Conservation (phyloP, 2,888 invertebrate species). For the Mallateleia sp. region DNA sequence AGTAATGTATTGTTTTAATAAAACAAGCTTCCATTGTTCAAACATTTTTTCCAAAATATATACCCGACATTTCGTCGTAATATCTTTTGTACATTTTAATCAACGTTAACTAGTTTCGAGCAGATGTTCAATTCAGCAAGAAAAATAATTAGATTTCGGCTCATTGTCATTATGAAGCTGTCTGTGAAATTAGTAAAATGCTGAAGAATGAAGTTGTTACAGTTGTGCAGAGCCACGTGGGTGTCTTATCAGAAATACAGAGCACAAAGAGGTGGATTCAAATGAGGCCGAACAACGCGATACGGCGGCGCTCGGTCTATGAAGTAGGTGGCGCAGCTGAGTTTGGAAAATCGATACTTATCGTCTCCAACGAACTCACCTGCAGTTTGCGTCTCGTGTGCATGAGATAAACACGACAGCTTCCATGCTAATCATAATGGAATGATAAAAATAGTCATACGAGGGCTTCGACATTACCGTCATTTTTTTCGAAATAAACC, state of each 20-base stretch:
- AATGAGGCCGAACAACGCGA: conserved; percentile 74
- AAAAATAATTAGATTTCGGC: conserved; percentile 16
- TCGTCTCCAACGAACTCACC: conserved; percentile 86
- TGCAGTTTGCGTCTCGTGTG: conserved; percentile 89
- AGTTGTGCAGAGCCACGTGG: conserved; percentile 53
- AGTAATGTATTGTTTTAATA: too few relatives aligned
- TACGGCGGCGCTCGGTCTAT: conserved; percentile 74
- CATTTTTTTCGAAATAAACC: conserved; percentile 44
- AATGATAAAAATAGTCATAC: conserved; percentile 82
- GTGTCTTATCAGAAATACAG: conserved; percentile 62
- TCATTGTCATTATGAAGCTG: conserved; percentile 27
- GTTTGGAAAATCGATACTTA: conserved; percentile 88
- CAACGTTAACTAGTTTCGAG: neutral
- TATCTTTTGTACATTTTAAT: too few relatives aligned
- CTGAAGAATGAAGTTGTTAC: conserved; percentile 42
- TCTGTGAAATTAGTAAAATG: conserved; percentile 33
- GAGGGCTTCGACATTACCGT: conserved; percentile 49
- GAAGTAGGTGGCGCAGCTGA: conserved; percentile 87
- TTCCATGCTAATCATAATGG: conserved; percentile 85
- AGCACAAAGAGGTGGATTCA: conserved; percentile 76
- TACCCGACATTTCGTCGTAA: too few relatives aligned
- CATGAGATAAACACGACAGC: conserved; percentile 88
- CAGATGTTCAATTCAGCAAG: neutral
- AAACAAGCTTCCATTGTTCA: too few relatives aligned
- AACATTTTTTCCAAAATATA: too few relatives aligned